These are phyloP conservation scores for Parapsyche elsis DNA, from an alignment of 1,140 invertebrate genomes.

Conservation along the genomic window DNA sequence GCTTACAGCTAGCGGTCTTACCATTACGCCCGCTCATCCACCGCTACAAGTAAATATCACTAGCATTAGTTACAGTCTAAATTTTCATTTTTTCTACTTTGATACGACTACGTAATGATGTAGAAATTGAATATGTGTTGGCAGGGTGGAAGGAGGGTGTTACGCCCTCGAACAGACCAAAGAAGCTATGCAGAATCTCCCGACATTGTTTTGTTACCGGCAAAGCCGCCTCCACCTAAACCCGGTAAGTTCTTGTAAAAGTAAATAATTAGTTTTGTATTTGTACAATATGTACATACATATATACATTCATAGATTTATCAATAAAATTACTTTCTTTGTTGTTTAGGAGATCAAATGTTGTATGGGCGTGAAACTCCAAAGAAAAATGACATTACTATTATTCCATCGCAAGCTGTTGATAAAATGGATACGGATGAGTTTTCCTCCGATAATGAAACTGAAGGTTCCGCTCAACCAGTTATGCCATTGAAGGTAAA, in stretches of 20 bases:
- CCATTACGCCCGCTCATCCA: slow-evolving; percentile 67
- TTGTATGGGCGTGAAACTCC: slow-evolving; percentile 40
- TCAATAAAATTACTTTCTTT: too few relatives aligned
- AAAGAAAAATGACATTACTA: slow-evolving; percentile 50
- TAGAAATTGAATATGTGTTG: slow-evolving; percentile 60
- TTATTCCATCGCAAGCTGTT: neutral
- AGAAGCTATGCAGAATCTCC: slow-evolving; percentile 80
- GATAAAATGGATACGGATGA: slow-evolving; percentile 56
- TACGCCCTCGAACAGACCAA: slow-evolving; percentile 80
- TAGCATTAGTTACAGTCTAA: slow-evolving; percentile 56
- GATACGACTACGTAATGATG: neutral
- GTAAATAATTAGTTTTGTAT: too few relatives aligned
- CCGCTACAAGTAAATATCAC: slow-evolving; percentile 61
- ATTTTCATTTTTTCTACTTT: slow-evolving; percentile 48
- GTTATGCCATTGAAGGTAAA: slow-evolving; percentile 51
- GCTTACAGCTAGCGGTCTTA: slow-evolving; percentile 65
- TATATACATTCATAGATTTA: neutral
- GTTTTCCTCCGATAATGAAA: slow-evolving; percentile 55
- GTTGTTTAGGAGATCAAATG: slow-evolving; percentile 52
- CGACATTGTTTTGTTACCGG: slow-evolving; percentile 70
- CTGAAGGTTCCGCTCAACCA: slow-evolving; percentile 43
- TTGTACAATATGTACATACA: neutral
- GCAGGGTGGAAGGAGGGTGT: slow-evolving; percentile 74
- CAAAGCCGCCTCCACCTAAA: slow-evolving; percentile 63
- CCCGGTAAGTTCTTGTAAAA: slow-evolving; percentile 41